Percentiles rank a stretch among this genome's conserved stretches.
Conservation (phyloP, 2,797 vertebrate species). For the Pipistrellus pipistrellus region DNA sequence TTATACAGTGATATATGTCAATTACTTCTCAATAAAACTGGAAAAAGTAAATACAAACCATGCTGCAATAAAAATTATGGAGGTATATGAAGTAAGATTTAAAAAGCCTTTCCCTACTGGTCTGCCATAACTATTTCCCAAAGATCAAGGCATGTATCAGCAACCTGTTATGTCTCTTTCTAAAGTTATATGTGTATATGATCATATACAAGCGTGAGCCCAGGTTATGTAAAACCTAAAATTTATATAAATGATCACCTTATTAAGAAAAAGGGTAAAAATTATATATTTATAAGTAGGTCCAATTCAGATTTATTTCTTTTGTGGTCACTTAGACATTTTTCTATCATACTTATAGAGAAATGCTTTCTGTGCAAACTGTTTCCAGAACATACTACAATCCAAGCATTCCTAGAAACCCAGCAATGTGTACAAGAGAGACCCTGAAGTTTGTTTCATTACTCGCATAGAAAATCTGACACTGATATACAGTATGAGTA, state of each 20-base stretch:
- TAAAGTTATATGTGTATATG: neutral
- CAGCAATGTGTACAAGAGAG: neutral
- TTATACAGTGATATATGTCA: neutral
- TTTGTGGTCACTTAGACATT: neutral
- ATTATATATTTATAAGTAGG: neutral
- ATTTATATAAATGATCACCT: neutral
- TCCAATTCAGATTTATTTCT: slow-evolving; percentile 1
- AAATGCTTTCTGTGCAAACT: slow-evolving; percentile 35
- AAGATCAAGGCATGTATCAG: neutral
- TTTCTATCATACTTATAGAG: slow-evolving; percentile 35
- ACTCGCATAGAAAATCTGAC: neutral
- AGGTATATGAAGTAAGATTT: neutral
- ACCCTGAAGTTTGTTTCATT: neutral
- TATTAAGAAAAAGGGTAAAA: slow-evolving; percentile 26
- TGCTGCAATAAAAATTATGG: neutral
- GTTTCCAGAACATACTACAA: neutral
- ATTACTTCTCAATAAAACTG: neutral
- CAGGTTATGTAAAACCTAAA: slow-evolving; percentile 13
- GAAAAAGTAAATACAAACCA: neutral
- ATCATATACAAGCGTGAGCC: neutral
- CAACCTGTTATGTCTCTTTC: neutral
- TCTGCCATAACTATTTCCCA: neutral
- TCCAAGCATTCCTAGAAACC: neutral
- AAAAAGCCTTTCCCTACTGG: neutral
- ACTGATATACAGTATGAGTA: neutral